These are phyloP conservation scores for Trematocara marginatum DNA, from an alignment of 2,113 vertebrate genomes.

Conservation along the genomic window DNA sequence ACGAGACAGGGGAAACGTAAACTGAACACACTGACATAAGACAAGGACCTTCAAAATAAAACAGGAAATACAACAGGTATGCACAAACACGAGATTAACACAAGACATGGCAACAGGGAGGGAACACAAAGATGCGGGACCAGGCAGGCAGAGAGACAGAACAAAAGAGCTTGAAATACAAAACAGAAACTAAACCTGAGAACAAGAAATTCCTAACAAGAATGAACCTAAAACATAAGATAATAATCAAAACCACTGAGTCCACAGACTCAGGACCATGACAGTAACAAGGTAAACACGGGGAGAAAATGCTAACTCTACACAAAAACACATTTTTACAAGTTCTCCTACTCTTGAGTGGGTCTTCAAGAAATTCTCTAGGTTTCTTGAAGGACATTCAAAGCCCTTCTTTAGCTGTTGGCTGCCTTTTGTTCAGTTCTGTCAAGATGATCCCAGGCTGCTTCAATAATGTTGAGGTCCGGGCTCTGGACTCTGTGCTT, in stretches of 20 bases:
- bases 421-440: neutral
- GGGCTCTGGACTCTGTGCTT: neutral
- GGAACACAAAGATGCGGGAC: neutral
- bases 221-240: neutral
- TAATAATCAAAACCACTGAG: neutral
- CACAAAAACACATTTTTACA: neutral
- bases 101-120: neutral
- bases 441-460: neutral
- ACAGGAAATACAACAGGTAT: neutral
- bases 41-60: neutral
- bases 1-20: neutral
- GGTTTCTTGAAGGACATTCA: neutral
- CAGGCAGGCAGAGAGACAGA: neutral
- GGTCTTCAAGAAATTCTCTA: neutral
- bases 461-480: neutral
- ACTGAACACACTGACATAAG: neutral
- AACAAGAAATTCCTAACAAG: neutral
- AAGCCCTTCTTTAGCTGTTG: neutral
- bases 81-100: neutral
- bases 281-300: neutral
- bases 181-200: neutral
- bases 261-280: neutral
- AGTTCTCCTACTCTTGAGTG: neutral
- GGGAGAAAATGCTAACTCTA: neutral
- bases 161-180: neutral